These are phyloP conservation scores for Rhea americana DNA, from an alignment of 2,113 vertebrate species.

Conservation along the genomic window DNA sequence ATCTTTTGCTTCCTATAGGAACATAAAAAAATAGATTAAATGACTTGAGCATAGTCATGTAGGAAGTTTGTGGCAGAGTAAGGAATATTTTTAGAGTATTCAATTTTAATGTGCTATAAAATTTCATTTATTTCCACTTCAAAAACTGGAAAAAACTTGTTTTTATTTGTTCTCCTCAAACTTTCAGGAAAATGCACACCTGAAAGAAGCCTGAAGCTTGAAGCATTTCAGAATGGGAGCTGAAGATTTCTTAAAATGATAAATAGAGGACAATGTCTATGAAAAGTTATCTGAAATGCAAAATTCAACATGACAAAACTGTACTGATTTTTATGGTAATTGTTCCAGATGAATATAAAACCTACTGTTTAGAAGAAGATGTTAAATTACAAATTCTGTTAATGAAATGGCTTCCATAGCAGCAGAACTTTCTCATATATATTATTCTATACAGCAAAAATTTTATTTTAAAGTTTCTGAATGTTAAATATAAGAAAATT, in stretches of 20 bases:
- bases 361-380: neutral
- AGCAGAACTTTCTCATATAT: neutral
- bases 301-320: neutral
- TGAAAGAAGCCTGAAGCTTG: neutral
- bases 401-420: neutral
- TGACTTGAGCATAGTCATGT: neutral
- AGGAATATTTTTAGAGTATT: neutral
- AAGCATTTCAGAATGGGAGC: neutral
- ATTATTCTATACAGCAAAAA: neutral
- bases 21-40: neutral
- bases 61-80: neutral
- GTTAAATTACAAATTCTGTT: neutral
- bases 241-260: neutral
- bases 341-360: neutral
- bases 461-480: neutral
- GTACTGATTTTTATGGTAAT: neutral
- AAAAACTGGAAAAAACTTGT: neutral
- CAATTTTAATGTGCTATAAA: conserved; percentile 12
- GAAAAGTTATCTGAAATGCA: neutral
- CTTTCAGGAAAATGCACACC: neutral
- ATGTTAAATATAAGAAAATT: neutral
- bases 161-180: neutral
- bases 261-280: neutral
- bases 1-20: neutral
- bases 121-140: neutral